phyloP scores from a whole-genome alignment of 2,888 invertebrate genomes.

The Opisthograptis luteolata region DNA sequence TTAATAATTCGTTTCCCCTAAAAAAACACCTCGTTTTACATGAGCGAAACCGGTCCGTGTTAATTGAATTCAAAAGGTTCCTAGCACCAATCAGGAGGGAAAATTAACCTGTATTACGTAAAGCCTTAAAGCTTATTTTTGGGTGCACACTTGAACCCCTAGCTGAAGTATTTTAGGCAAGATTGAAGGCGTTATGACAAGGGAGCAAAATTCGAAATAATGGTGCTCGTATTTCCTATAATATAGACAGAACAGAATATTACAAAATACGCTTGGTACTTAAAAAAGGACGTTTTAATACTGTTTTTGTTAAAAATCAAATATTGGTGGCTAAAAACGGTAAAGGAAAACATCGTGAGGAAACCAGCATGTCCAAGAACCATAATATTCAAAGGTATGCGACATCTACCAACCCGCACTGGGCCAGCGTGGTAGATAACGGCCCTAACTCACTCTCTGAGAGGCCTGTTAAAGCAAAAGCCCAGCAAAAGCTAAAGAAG shows the following conservation, averaged over 20 bases:
- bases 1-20: slow-evolving; percentile 15
- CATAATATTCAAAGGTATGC: no score
- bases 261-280: slow-evolving; percentile 10
- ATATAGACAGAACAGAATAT: slow-evolving; percentile 21
- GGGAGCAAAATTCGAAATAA: slow-evolving; percentile 34
- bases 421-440: no score
- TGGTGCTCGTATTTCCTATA: slow-evolving; percentile 33
- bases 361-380: no score
- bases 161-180: slow-evolving; percentile 29
- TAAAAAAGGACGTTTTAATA: slow-evolving; percentile 21
- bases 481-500: no score
- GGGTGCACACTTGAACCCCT: slow-evolving; percentile 3
- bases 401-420: no score
- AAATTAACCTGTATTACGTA: slow-evolving; percentile 6
- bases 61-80: slow-evolving; percentile 29
- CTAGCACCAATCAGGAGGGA: slow-evolving; percentile 10
- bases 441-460: no score
- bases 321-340: no score
- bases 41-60: slow-evolving; percentile 24
- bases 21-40: slow-evolving; percentile 23
- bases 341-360: no score
- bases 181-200: slow-evolving; percentile 36
- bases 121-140: slow-evolving; percentile 1
- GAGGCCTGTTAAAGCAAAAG: no score
- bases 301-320: no score